phyloP scores from a whole-genome alignment of 2,888 invertebrate genomes.

The Drosophila niveifrons region DNA sequence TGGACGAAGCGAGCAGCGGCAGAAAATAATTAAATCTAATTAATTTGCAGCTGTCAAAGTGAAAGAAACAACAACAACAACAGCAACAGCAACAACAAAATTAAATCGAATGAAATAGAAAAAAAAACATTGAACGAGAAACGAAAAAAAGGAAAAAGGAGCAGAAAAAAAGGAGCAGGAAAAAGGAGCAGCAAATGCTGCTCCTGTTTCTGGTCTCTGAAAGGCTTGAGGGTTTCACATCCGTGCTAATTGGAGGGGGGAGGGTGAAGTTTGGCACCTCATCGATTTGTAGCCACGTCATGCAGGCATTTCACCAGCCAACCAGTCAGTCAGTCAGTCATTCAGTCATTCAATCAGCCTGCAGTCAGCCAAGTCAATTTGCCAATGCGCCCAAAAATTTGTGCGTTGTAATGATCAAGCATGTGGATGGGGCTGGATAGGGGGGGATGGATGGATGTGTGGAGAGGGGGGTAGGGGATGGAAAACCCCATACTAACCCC shows the following conservation, averaged over 20 bases:
- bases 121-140: too few relatives aligned
- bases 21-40: conserved; percentile 76
- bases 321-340: conserved; percentile 21
- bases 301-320: conserved; percentile 41
- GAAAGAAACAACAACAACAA: conserved; percentile 14
- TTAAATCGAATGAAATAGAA: background rate
- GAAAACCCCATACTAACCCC: background rate
- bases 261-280: conserved; percentile 59
- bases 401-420: conserved; percentile 73
- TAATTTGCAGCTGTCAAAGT: conserved; percentile 78
- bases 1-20: conserved; percentile 42
- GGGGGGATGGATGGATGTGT: background rate
- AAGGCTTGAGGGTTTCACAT: conserved; percentile 47
- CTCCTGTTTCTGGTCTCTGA: conserved; percentile 6
- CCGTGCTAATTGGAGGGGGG: conserved; percentile 41
- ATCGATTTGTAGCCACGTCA: conserved; percentile 76
- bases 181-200: background rate
- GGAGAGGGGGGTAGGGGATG: too few relatives aligned
- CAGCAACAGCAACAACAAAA: conserved; percentile 12
- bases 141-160: too few relatives aligned
- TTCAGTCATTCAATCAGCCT: conserved; percentile 27
- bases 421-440: background rate
- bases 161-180: too few relatives aligned
- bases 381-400: conserved; percentile 69
- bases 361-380: conserved; percentile 69